These are phyloP conservation scores for Myripristis jacobus DNA, from an alignment of 2,797 vertebrate genomes.

Conservation along the genomic window DNA sequence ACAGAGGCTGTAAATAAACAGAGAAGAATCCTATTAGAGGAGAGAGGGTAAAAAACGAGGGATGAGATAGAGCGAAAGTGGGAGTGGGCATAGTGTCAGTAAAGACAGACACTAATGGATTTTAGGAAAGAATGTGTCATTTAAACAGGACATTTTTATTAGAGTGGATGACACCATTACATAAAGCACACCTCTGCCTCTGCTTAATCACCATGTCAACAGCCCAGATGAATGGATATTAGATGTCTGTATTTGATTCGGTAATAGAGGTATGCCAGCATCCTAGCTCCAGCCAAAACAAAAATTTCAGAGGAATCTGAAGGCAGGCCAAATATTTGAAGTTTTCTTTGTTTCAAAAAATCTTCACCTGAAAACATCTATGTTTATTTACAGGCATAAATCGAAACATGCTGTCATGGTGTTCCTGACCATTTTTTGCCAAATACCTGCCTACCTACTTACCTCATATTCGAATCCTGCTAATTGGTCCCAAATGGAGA, in stretches of 20 bases:
- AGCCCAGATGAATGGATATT: slow-evolving; percentile 61
- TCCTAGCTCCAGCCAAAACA: slow-evolving; percentile 24
- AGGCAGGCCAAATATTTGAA: not conserved
- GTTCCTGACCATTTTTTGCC: slow-evolving; percentile 22
- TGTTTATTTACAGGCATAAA: slow-evolving; percentile 26
- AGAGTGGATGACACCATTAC: slow-evolving; percentile 68
- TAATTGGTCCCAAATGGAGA: slow-evolving; percentile 67
- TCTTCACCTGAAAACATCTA: slow-evolving; percentile 16
- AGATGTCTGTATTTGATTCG: slow-evolving; percentile 57
- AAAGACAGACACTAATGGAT: slow-evolving; percentile 74
- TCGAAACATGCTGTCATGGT: slow-evolving; percentile 17
- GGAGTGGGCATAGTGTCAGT: slow-evolving; percentile 55
- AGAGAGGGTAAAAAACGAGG: slow-evolving; percentile 19
- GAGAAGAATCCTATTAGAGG: not conserved
- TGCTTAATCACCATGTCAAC: slow-evolving; percentile 71
- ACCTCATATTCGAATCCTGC: slow-evolving; percentile 37
- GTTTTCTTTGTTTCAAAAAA: no score
- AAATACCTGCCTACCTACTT: slow-evolving; percentile 21
- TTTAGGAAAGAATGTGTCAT: slow-evolving; percentile 67
- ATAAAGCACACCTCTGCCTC: slow-evolving; percentile 66
- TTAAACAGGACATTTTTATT: slow-evolving; percentile 73
- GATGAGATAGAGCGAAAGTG: slow-evolving; percentile 49
- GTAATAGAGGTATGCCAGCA: not conserved
- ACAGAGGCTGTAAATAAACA: slow-evolving; percentile 50
- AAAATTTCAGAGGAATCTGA: not conserved